These are phyloP conservation scores for Mesocentrotus franciscanus DNA, from an alignment of 53 echinoderm and acorn worm genomes.

Conservation along the genomic window DNA sequence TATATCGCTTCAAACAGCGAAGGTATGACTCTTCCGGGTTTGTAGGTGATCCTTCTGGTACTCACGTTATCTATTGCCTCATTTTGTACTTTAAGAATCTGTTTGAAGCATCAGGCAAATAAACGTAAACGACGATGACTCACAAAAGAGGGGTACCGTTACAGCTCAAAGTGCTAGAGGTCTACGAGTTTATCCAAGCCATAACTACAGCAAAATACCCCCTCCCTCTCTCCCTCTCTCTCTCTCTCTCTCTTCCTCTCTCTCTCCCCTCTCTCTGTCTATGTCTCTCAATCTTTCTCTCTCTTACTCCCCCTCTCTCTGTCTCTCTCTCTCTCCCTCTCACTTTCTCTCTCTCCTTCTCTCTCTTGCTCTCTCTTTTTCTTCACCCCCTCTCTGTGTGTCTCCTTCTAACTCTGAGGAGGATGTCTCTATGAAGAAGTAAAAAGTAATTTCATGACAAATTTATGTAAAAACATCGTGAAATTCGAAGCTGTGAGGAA, in stretches of 20 bases:
- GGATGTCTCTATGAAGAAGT: too few relatives aligned
- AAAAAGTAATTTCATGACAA: too few relatives aligned
- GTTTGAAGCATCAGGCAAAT: not conserved
- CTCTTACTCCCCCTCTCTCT: not conserved
- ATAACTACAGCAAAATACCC: not conserved
- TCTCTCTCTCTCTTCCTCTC: not conserved
- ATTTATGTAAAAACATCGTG: too few relatives aligned
- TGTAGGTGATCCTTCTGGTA: not conserved
- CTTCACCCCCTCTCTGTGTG: too few relatives aligned
- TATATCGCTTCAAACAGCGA: not conserved
- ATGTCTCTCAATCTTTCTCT: not conserved
- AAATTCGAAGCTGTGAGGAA: too few relatives aligned
- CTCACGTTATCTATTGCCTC: not conserved
- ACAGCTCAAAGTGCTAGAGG: not conserved
- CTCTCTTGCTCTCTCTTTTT: not conserved
- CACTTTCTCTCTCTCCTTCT: not conserved
- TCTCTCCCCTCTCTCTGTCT: not conserved
- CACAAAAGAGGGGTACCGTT: not conserved
- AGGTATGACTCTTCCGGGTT: not conserved
- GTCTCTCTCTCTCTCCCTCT: not conserved
- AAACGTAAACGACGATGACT: not conserved
- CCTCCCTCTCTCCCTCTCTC: not conserved
- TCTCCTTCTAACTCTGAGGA: too few relatives aligned
- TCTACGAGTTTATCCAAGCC: not conserved
- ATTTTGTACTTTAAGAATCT: not conserved